Conservation (phyloP, 2,797 vertebrate genomes). For the Cynodonichthys magdalenae region DNA sequence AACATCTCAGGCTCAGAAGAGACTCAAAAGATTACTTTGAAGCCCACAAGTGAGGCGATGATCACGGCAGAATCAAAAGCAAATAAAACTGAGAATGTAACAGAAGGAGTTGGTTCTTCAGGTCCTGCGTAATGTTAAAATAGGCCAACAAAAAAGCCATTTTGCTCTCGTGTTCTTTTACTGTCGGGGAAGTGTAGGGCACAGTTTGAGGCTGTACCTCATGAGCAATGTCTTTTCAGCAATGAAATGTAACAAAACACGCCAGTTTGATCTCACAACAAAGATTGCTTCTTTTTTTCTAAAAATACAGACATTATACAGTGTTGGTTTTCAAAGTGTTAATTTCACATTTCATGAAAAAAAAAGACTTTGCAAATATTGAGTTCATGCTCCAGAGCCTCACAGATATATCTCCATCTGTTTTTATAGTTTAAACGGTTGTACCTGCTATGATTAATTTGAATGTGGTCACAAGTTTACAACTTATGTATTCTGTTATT, state of each 20-base stretch:
- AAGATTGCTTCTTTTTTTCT: background rate
- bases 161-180: slow-evolving; percentile 5
- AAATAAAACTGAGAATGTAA: slow-evolving; percentile 47
- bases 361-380: background rate
- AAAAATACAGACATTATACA: background rate
- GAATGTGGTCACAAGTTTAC: no score
- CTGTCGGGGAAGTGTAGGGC: background rate
- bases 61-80: slow-evolving; percentile 61
- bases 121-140: slow-evolving; percentile 20
- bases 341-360: slow-evolving; percentile 30
- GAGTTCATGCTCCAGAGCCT: slow-evolving; percentile 1
- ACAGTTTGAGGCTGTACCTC: background rate
- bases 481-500: no score
- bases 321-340: slow-evolving; percentile 21
- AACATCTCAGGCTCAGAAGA: slow-evolving; percentile 57
- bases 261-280: background rate
- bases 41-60: slow-evolving; percentile 37
- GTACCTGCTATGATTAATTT: no score
- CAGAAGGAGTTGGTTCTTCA: slow-evolving; percentile 23
- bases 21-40: slow-evolving; percentile 58
- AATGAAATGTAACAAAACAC: background rate
- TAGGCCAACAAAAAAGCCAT: slow-evolving; percentile 18
- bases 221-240: background rate
- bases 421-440: background rate
- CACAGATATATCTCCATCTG: slow-evolving; percentile 1